These are phyloP conservation scores for Macrotus californicus DNA, from an alignment of 2,113 vertebrate species.

Conservation along the genomic window DNA sequence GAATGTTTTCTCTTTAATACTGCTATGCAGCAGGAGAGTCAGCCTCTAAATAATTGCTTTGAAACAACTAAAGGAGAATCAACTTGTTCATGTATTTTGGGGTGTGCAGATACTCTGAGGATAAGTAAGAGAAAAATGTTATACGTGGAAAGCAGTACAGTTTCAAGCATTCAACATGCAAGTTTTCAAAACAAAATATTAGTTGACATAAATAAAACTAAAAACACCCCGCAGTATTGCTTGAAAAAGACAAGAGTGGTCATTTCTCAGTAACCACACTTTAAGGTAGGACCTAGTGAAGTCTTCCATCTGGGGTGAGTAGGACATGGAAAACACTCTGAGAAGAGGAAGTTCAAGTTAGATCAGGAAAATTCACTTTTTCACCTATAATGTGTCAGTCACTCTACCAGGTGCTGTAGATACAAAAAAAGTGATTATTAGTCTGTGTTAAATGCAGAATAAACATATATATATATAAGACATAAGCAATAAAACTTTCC, in stretches of 20 bases:
- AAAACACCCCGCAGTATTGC: neutral
- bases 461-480: neutral
- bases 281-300: neutral
- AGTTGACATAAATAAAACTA: neutral
- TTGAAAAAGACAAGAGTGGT: neutral
- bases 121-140: neutral
- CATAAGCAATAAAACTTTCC: neutral
- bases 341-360: neutral
- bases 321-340: neutral
- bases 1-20: neutral
- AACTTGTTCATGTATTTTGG: neutral
- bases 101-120: neutral
- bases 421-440: neutral
- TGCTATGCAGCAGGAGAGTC: neutral
- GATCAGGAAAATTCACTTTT: neutral
- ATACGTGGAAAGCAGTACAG: neutral
- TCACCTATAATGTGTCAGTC: neutral
- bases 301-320: neutral
- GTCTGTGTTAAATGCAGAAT: neutral
- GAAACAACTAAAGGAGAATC: neutral
- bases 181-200: neutral
- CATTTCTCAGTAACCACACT: neutral
- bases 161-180: neutral
- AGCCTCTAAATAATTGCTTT: neutral
- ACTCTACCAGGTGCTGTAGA: neutral